Conservation (phyloP, 2,797 vertebrate species). For the Silurus lanzhouensis region DNA sequence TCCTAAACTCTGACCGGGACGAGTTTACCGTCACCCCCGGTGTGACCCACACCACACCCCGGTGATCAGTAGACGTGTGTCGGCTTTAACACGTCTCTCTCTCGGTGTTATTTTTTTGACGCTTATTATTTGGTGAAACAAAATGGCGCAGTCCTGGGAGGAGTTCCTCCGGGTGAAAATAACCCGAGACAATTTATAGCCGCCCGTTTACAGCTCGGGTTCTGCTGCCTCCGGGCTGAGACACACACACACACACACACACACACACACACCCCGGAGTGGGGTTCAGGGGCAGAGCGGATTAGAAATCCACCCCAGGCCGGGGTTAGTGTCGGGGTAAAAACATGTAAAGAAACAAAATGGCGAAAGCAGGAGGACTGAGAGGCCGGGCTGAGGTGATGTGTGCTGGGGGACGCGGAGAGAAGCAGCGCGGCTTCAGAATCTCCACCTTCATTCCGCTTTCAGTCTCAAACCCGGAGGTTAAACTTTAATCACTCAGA, state of each 20-base stretch:
- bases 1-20: background rate
- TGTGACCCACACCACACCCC: no score
- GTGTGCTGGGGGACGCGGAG: no score
- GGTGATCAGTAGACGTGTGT: no score
- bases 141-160: slow-evolving; percentile 79
- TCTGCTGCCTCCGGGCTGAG: background rate
- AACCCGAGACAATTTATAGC: slow-evolving; percentile 52
- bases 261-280: no score
- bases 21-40: background rate
- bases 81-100: no score
- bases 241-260: no score
- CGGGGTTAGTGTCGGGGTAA: background rate
- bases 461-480: no score
- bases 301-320: background rate
- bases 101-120: background rate
- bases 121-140: slow-evolving; percentile 61
- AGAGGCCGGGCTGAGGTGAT: no score
- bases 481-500: no score
- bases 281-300: no score
- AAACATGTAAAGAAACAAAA: slow-evolving; percentile 66
- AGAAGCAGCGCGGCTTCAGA: no score
- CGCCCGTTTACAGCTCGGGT: background rate
- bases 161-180: slow-evolving; percentile 66
- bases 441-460: no score
- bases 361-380: slow-evolving; percentile 65